Evolutionary conservation across 2,113 vertebrate species (phyloP).

Genomic region (Rhinoptilus africanus): DNA sequence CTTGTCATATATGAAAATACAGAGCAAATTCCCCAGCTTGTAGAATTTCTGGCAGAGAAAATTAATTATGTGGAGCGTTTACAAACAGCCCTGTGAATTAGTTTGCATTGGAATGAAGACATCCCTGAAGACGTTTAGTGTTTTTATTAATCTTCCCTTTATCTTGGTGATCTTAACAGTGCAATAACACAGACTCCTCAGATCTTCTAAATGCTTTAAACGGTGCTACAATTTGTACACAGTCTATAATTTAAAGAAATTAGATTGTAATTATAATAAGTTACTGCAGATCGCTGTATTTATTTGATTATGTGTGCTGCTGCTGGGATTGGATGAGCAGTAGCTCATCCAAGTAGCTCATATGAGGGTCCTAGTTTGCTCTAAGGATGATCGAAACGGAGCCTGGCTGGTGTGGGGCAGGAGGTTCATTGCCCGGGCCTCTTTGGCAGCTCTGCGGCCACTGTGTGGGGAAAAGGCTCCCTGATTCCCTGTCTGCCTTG

Average conservation of each 20-base stretch:
- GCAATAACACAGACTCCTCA: background rate
- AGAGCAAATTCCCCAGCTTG: background rate
- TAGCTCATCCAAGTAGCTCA: background rate
- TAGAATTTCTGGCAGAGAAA: background rate
- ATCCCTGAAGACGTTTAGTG: constrained; percentile 19
- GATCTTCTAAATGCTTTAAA: constrained; percentile 30
- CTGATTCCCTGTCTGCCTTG: background rate
- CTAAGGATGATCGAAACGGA: accelerated
- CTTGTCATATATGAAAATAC: accelerated
- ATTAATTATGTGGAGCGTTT: background rate
- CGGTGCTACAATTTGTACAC: background rate
- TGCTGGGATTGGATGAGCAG: background rate
- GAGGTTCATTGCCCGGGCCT: too few species aligned
- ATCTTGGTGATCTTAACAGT: constrained; percentile 12
- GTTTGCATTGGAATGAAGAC: background rate
- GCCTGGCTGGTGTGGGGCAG: background rate
- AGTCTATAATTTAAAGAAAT: constrained; percentile 14
- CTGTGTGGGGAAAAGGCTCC: background rate
- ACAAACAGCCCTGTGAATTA: background rate
- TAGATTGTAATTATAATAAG: background rate
- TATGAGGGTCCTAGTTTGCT: background rate
- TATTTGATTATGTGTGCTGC: background rate
- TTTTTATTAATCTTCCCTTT: constrained; percentile 9
- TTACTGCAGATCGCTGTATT: background rate
- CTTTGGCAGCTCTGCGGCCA: accelerated